Conservation (phyloP, 2,113 vertebrate species). For the Oncorhynchus keta region DNA sequence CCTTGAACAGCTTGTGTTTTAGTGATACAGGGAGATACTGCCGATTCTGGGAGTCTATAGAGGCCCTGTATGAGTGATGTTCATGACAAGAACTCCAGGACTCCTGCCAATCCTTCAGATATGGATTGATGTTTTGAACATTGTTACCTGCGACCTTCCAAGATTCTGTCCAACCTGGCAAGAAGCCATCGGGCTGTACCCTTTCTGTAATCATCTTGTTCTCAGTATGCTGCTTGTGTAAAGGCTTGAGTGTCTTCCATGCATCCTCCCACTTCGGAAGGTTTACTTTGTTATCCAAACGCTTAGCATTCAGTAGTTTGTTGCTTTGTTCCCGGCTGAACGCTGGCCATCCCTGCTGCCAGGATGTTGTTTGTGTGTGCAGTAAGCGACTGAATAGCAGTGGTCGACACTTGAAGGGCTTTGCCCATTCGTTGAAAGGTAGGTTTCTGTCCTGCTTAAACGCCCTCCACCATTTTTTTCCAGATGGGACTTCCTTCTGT, state of each 20-base stretch:
- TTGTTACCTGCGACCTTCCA: conserved; percentile 4
- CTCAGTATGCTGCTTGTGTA: not conserved
- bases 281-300: not conserved
- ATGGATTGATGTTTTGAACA: not conserved
- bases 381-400: not conserved
- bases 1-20: conserved; percentile 3
- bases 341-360: conserved; percentile 5
- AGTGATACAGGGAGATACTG: not conserved
- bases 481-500: no score
- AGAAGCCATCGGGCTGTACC: not conserved
- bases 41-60: not conserved
- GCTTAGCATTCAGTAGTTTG: not conserved
- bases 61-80: not conserved
- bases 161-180: conserved; percentile 21
- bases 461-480: no score
- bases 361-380: not conserved
- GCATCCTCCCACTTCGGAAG: conserved; percentile 10
- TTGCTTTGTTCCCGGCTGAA: not conserved
- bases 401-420: conserved; percentile 5
- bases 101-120: conserved; percentile 11
- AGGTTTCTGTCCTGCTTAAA: not conserved
- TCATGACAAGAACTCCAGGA: conserved; percentile 18
- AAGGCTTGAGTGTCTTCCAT: conserved; percentile 9
- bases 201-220: not conserved
- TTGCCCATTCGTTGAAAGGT: conserved; percentile 1